Evolutionary conservation across 1,140 invertebrate species (phyloP).

Genomic region (Apis laboriosa): DNA sequence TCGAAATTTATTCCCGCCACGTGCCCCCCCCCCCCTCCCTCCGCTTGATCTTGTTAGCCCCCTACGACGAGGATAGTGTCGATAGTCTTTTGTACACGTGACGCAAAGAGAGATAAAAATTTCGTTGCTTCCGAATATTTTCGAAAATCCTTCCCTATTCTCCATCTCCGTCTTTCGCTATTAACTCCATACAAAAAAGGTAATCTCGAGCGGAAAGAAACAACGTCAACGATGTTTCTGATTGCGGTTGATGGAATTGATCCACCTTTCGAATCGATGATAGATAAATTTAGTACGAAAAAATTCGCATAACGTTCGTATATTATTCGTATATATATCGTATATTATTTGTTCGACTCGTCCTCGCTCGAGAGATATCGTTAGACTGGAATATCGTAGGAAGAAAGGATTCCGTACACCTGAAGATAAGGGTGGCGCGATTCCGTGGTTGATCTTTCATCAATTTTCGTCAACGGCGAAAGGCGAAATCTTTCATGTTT

Average conservation of each 20-base stretch:
- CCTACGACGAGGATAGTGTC: constrained; percentile 41
- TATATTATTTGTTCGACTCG: constrained; percentile 7
- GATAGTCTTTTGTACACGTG: constrained; percentile 55
- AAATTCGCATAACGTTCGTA: too few species aligned
- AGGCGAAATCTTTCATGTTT: constrained; percentile 14
- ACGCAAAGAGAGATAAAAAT: constrained; percentile 27
- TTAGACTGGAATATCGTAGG: not conserved
- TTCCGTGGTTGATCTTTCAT: constrained; percentile 24
- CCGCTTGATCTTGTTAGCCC: constrained; percentile 48
- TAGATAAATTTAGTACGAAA: too few species aligned
- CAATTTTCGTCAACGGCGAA: constrained; percentile 27
- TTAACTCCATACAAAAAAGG: too few species aligned
- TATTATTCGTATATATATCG: too few species aligned
- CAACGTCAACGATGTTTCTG: too few species aligned
- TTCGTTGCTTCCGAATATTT: not conserved
- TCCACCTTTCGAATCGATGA: too few species aligned
- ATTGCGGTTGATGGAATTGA: too few species aligned
- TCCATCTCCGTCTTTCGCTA: not conserved
- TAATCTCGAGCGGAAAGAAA: not conserved
- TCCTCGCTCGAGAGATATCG: not conserved
- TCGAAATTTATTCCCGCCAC: constrained; percentile 62
- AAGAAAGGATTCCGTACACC: too few species aligned
- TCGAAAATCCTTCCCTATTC: not conserved
- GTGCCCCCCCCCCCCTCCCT: constrained; percentile 47
- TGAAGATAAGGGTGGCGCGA: not conserved